phyloP scores from a whole-genome alignment of 2,888 invertebrate genomes.

The Beris chalybata region DNA sequence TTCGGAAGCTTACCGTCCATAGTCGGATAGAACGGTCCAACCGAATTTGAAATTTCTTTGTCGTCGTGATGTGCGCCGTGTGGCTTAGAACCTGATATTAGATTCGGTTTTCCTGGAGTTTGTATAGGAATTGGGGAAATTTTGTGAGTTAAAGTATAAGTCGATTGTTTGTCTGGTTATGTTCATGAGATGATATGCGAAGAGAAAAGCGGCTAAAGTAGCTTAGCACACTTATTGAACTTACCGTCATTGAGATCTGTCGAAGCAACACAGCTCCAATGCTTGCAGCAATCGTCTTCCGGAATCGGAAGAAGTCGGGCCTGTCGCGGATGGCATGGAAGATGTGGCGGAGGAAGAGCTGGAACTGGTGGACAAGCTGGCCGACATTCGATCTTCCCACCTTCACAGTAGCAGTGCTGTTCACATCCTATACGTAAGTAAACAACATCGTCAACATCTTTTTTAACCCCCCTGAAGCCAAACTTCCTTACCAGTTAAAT shows the following conservation, averaged over 20 bases:
- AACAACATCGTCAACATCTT: neutral
- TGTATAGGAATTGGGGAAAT: slow-evolving; percentile 14
- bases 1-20: slow-evolving; percentile 50
- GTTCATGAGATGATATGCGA: slow-evolving; percentile 10
- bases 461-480: no score
- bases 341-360: slow-evolving; percentile 71
- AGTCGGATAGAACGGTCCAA: slow-evolving; percentile 53
- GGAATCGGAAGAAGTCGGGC: slow-evolving; percentile 67
- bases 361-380: slow-evolving; percentile 78
- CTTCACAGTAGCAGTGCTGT: slow-evolving; percentile 83
- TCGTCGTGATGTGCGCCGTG: slow-evolving; percentile 33
- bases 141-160: no score
- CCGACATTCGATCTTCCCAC: slow-evolving; percentile 83
- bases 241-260: slow-evolving; percentile 46
- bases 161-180: slow-evolving; percentile 10
- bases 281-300: slow-evolving; percentile 82
- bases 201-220: slow-evolving; percentile 14
- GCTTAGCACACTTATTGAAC: neutral
- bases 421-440: slow-evolving; percentile 67
- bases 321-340: slow-evolving; percentile 71
- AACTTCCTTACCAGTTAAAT: slow-evolving; percentile 62
- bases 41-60: slow-evolving; percentile 44
- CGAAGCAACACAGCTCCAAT: slow-evolving; percentile 67
- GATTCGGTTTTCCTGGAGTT: slow-evolving; percentile 25
- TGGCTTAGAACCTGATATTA: neutral